Evolutionary conservation across 2,113 vertebrate species (phyloP).

Genomic region (Pseudorhombus dupliciocellatus): DNA sequence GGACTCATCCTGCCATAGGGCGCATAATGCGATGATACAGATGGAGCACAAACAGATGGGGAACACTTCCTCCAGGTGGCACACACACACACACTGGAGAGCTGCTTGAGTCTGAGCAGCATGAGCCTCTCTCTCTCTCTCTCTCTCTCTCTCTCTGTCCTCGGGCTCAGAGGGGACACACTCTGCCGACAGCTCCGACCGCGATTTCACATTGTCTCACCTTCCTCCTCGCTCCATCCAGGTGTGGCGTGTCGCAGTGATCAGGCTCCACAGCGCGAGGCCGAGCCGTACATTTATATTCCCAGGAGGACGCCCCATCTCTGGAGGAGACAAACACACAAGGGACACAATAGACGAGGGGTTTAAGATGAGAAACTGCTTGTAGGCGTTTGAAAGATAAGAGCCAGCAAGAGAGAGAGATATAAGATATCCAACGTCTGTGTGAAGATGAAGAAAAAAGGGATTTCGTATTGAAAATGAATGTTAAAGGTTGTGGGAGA

Average conservation of each 20-base stretch:
- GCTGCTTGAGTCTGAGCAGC: slow-evolving; percentile 9
- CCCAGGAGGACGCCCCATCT: too few relatives aligned
- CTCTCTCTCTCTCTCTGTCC: not conserved
- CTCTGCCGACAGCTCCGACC: not conserved
- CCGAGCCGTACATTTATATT: not conserved
- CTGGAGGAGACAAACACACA: too few relatives aligned
- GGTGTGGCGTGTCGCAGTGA: not conserved
- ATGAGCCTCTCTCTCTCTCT: not conserved
- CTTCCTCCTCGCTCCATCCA: not conserved
- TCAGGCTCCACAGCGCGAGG: not conserved
- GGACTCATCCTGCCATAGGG: not conserved
- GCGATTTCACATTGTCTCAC: not conserved
- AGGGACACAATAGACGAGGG: too few relatives aligned
- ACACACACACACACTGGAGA: not conserved
- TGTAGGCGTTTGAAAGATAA: not conserved
- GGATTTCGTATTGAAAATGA: not conserved
- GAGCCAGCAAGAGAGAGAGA: too few relatives aligned
- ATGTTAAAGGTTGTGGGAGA: too few relatives aligned
- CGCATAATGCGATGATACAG: slow-evolving; percentile 11
- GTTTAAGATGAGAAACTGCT: too few relatives aligned
- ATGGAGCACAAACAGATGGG: slow-evolving; percentile 18
- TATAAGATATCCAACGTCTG: not conserved
- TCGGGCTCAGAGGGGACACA: not conserved
- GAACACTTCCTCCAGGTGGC: slow-evolving; percentile 15
- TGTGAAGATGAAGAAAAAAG: not conserved